phyloP scores from a whole-genome alignment of 2,113 vertebrate genomes.

The Romanogobio albipinnatus region DNA sequence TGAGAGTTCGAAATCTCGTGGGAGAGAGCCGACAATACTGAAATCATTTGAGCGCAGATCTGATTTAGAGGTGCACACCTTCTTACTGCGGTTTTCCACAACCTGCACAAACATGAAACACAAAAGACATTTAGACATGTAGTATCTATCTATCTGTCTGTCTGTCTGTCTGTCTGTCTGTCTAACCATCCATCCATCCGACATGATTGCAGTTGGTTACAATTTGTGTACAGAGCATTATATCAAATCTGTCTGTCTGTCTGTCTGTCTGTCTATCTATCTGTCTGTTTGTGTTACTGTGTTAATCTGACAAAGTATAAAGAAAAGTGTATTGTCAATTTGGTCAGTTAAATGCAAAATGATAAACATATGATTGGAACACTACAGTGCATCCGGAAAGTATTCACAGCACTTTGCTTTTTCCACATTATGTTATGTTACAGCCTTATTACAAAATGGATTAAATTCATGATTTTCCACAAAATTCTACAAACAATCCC shows the following conservation, averaged over 20 bases:
- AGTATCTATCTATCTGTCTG: rapidly evolving
- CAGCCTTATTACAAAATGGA: no score
- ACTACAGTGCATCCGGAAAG: neutral
- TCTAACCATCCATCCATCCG: no score
- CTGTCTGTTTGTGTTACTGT: neutral
- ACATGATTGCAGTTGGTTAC: no score
- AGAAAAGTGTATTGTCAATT: neutral
- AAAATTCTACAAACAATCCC: no score
- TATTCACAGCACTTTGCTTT: no score
- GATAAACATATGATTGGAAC: neutral
- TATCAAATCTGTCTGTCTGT: no score
- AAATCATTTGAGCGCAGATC: conserved; percentile 98
- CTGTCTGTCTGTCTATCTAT: neutral
- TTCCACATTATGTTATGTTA: no score
- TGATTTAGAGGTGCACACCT: conserved; percentile 98
- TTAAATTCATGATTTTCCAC: no score
- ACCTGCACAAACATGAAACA: conserved; percentile 75
- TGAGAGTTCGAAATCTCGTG: conserved; percentile 97
- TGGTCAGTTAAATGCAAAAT: neutral
- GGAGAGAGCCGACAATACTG: conserved; percentile 98
- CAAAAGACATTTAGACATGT: neutral
- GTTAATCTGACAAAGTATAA: neutral
- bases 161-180: neutral
- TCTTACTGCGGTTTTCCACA: conserved; percentile 95
- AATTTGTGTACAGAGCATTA: no score